Evolutionary conservation across 2,888 invertebrate genomes (phyloP).

Genomic region (Xestobium rufovillosum): DNA sequence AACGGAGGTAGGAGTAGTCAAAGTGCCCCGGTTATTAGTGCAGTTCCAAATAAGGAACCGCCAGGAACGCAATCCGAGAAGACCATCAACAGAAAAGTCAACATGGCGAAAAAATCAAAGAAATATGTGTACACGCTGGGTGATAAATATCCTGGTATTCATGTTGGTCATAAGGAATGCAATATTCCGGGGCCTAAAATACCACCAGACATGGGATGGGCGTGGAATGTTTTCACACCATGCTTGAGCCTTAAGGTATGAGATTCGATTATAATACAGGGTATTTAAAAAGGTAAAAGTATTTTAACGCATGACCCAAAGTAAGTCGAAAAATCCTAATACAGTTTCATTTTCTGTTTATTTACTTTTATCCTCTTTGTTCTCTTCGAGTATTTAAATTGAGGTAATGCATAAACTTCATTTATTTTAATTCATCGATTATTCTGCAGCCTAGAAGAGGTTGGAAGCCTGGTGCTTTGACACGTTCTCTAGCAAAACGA

Average conservation of each 20-base stretch:
- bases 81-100: neutral
- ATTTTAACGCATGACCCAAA: too few species aligned
- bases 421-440: too few species aligned
- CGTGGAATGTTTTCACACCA: slow-evolving; percentile 47
- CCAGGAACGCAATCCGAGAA: neutral
- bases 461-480: slow-evolving; percentile 52
- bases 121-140: slow-evolving; percentile 29
- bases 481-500: slow-evolving; percentile 41
- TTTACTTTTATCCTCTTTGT: too few species aligned
- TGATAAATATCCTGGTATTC: slow-evolving; percentile 46
- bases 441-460: slow-evolving; percentile 42
- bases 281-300: too few species aligned
- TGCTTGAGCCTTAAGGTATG: slow-evolving; percentile 31
- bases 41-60: neutral
- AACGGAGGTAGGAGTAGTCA: neutral
- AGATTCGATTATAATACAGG: too few species aligned
- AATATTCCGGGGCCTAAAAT: slow-evolving; percentile 47
- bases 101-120: slow-evolving; percentile 18
- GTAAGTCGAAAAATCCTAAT: too few species aligned
- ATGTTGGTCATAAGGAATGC: slow-evolving; percentile 52
- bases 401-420: too few species aligned
- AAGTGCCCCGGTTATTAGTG: neutral
- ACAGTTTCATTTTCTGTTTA: too few species aligned
- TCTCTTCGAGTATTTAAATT: too few species aligned
- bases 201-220: slow-evolving; percentile 61